phyloP scores from a whole-genome alignment of 2,888 invertebrate species.

The Hoplodrina blanda region DNA sequence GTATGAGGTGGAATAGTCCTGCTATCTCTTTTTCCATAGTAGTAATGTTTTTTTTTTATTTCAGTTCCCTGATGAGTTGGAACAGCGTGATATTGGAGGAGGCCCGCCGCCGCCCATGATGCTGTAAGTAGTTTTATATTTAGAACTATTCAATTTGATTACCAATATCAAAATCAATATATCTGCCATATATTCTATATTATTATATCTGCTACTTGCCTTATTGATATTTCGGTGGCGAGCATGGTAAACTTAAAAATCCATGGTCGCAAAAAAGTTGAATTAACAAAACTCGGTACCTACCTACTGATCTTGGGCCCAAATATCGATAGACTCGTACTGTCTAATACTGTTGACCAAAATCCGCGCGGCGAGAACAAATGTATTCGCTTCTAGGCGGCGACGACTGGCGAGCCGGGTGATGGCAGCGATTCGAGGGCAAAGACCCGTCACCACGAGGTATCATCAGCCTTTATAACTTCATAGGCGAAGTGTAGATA shows the following conservation, averaged over 20 bases:
- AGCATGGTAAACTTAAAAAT: constrained; percentile 28
- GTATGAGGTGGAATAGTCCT: background rate
- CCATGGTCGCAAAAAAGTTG: constrained; percentile 30
- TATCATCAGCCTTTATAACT: constrained; percentile 56
- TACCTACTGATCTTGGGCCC: constrained; percentile 25
- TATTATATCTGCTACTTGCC: constrained; percentile 46
- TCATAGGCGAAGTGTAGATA: constrained; percentile 56
- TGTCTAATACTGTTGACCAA: constrained; percentile 48
- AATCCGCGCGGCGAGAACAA: constrained; percentile 57
- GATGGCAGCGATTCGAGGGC: constrained; percentile 56
- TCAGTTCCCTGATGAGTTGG: constrained; percentile 82
- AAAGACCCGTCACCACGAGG: constrained; percentile 51
- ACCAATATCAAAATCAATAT: constrained; percentile 32
- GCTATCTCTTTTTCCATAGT: background rate
- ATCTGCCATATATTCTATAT: constrained; percentile 19
- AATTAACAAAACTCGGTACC: constrained; percentile 9
- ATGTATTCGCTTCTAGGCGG: constrained; percentile 59
- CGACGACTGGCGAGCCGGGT: constrained; percentile 58
- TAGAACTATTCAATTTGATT: constrained; percentile 21
- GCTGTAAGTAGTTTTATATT: constrained; percentile 72
- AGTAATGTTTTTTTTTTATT: constrained; percentile 48
- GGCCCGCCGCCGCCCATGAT: constrained; percentile 70
- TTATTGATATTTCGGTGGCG: constrained; percentile 56
- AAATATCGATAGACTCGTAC: constrained; percentile 58
- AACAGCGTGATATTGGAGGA: constrained; percentile 73